Evolutionary conservation across 2,113 vertebrate species (phyloP).

Genomic region (Antechinus stuartii): DNA sequence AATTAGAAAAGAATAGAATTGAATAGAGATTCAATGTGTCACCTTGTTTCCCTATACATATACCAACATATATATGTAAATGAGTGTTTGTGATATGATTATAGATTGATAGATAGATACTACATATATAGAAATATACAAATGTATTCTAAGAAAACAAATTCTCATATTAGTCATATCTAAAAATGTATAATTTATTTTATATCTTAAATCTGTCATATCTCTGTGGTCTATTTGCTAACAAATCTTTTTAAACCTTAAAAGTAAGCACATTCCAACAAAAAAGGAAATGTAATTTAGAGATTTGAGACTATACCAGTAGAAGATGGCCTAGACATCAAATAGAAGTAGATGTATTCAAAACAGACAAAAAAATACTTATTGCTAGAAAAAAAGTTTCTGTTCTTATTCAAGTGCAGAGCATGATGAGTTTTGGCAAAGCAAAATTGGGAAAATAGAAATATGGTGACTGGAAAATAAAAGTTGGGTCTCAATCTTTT

Average conservation of each 20-base stretch:
- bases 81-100: not conserved
- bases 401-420: constrained; percentile 15
- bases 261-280: not conserved
- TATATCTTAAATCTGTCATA: not conserved
- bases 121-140: not conserved
- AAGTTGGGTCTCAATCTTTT: constrained; percentile 63
- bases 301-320: not conserved
- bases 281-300: not conserved
- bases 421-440: constrained; percentile 45
- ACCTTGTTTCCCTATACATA: not conserved
- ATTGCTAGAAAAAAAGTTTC: not conserved
- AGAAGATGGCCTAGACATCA: not conserved
- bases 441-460: constrained; percentile 57
- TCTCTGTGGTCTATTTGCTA: not conserved
- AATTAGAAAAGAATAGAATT: too few species aligned
- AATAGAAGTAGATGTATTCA: not conserved
- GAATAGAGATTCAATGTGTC: not conserved
- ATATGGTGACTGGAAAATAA: constrained; percentile 57
- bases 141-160: not conserved
- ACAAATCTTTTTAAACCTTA: not conserved
- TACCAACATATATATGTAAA: not conserved
- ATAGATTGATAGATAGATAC: too few species aligned
- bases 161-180: not conserved
- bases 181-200: not conserved
- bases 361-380: constrained; percentile 12